Evolutionary conservation across 1,140 invertebrate genomes (phyloP), one percentile per base, ranked within the genome.

Genomic region (Latrodectus geometricus): DNA sequence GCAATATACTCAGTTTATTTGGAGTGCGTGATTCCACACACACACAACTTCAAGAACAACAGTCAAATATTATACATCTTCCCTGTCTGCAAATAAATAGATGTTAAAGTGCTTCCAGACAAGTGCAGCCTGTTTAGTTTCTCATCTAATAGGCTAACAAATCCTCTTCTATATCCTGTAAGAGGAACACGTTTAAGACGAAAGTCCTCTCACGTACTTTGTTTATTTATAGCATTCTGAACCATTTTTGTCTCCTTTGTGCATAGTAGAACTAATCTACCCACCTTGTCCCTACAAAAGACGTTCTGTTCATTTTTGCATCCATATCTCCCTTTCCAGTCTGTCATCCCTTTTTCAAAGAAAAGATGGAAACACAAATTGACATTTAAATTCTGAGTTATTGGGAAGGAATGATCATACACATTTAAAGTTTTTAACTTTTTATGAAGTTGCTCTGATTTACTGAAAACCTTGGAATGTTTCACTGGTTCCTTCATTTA

Each of bases 231-330:
- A 79, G 77, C 17, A 2, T 35, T 35, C 48, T n/a, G 65, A 66
- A 79, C 50, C 77, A 79, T 79, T 79, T 79, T 79, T 56, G 61
- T 61, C 77, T 79, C 77, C 54, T 76, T 76, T 61, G 52, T 52
- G 20, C 35, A 17, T 49, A 79, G 77, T 68, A 79, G 77, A 68
- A 61, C 77, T 79, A 79, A 79, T 79, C 77, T 79, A 50, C 61
- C 49, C 77, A 79, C 77, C 77, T 79, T 56, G 49, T 48, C 68
- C 2, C 61, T 14, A 23, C 23, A 68, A 48, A 79, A 52, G 20
- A 68, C 21, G 77, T n/a, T 61, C 54, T 61, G 54, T 61, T 61
- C 17, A 17, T 61, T 61, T 61, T 61, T 61, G 8, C 8, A 14
- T 61, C 3, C 5, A 14, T 61, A 11, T 61, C 17, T 61, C 8